Evolutionary conservation across 2,113 vertebrate genomes (phyloP).

Genomic region (Crotophaga sulcirostris): DNA sequence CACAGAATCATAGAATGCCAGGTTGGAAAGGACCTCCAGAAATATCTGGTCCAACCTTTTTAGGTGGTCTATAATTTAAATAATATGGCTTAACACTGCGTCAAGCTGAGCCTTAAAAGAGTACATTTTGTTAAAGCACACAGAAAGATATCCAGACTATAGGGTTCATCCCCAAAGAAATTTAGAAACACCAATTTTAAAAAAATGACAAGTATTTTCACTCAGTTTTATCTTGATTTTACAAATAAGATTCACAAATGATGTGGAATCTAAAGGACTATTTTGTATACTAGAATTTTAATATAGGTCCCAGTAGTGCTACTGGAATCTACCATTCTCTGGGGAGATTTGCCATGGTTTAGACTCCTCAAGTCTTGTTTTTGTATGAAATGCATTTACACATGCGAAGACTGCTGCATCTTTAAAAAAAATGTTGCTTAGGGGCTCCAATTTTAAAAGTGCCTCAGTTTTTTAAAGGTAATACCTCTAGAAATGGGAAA

Average conservation of each 20-base stretch:
- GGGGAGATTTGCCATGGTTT: too few species aligned
- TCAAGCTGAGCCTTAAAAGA: too few species aligned
- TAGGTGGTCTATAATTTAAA: too few species aligned
- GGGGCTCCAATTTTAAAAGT: background rate
- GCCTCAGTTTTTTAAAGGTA: background rate
- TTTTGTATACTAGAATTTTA: background rate
- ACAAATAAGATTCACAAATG: background rate
- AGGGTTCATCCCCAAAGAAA: background rate
- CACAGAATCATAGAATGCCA: too few species aligned
- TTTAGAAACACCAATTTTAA: background rate
- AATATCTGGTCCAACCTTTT: too few species aligned
- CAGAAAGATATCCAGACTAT: background rate
- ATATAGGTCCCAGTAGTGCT: background rate
- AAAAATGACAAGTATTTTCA: background rate
- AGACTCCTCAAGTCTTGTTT: background rate
- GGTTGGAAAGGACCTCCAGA: too few species aligned
- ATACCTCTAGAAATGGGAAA: background rate
- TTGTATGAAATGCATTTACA: background rate
- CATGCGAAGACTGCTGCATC: background rate
- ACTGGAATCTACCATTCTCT: too few species aligned
- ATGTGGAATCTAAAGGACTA: background rate
- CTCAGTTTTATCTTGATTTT: background rate
- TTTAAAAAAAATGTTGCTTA: background rate
- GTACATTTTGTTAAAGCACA: background rate
- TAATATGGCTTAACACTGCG: too few species aligned